Conservation (phyloP, 2,113 vertebrate genomes). For the Guaruba guarouba region DNA sequence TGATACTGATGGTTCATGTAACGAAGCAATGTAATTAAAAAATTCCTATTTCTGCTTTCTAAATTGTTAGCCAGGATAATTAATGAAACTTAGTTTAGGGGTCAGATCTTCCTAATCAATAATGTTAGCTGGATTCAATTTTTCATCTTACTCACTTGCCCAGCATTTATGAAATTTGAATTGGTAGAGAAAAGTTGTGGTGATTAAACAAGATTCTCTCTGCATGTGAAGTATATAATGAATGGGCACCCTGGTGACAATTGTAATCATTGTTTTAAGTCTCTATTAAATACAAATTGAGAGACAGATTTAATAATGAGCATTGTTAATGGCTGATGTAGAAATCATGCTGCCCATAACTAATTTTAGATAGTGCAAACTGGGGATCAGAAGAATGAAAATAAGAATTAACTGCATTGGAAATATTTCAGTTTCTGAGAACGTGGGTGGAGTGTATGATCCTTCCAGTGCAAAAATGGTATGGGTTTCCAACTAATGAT, state of each 20-base stretch:
- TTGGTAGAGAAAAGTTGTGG: constrained; percentile 49
- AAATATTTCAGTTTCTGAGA: background rate
- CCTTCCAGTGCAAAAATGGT: background rate
- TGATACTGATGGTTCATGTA: background rate
- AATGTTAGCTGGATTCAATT: constrained; percentile 42
- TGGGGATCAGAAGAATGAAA: background rate
- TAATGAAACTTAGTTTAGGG: constrained; percentile 44
- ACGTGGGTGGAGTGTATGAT: background rate
- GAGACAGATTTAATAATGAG: constrained; percentile 60
- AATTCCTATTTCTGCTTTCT: constrained; percentile 10
- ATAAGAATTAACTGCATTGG: background rate
- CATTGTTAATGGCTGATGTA: constrained; percentile 54
- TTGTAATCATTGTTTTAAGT: constrained; percentile 44
- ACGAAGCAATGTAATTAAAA: background rate
- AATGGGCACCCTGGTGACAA: constrained; percentile 50
- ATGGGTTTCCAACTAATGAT: background rate
- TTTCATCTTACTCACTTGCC: constrained; percentile 49
- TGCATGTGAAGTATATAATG: constrained; percentile 54
- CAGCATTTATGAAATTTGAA: constrained; percentile 41
- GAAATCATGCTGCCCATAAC: constrained; percentile 39
- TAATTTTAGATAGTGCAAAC: constrained; percentile 36
- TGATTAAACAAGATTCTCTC: constrained; percentile 62
- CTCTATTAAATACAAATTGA: constrained; percentile 57
- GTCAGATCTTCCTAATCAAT: constrained; percentile 61
- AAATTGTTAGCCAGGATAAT: constrained; percentile 34